phyloP scores from a whole-genome alignment of 2,113 vertebrate species.

The Centropristis striata region DNA sequence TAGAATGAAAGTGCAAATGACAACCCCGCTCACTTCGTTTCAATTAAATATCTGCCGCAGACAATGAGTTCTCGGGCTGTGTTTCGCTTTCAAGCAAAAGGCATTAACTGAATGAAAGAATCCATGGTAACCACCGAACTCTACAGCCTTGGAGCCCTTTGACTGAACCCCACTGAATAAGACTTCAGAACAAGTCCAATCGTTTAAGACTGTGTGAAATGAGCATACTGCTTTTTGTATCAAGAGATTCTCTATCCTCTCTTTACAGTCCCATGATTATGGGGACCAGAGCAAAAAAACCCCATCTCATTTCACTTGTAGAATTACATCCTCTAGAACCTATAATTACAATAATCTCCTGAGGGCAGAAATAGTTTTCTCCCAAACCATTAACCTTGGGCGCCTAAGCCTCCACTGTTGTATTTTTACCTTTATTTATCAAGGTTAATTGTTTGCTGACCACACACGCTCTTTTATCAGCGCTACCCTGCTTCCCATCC shows the following conservation, averaged over 20 bases:
- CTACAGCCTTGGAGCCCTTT: conserved; percentile 55
- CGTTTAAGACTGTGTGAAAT: conserved; percentile 63
- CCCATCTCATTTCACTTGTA: conserved; percentile 52
- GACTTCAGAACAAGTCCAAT: conserved; percentile 60
- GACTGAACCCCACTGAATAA: conserved; percentile 64
- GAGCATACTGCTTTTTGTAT: conserved; percentile 59
- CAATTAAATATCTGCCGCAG: conserved; percentile 67
- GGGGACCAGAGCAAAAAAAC: conserved; percentile 25
- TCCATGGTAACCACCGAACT: conserved; percentile 65
- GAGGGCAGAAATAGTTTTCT: conserved; percentile 54
- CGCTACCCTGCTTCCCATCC: conserved; percentile 5
- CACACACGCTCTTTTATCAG: conserved; percentile 59
- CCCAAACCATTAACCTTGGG: conserved; percentile 68
- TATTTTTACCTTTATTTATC: conserved; percentile 66
- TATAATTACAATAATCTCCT: conserved; percentile 70
- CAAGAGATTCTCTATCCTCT: conserved; percentile 39
- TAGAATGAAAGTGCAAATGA: conserved; percentile 49
- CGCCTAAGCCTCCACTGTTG: conserved; percentile 28
- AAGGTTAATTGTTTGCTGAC: conserved; percentile 76
- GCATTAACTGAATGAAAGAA: conserved; percentile 71
- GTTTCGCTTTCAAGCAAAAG: conserved; percentile 65
- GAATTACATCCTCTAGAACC: conserved; percentile 49
- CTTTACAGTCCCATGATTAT: conserved; percentile 47
- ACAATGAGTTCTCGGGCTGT: conserved; percentile 64
- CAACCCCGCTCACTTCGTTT: conserved; percentile 48